Base-by-base conservation (phyloP, 2,797 vertebrate genomes). In the Hypotaenidia okinawae region DNA sequence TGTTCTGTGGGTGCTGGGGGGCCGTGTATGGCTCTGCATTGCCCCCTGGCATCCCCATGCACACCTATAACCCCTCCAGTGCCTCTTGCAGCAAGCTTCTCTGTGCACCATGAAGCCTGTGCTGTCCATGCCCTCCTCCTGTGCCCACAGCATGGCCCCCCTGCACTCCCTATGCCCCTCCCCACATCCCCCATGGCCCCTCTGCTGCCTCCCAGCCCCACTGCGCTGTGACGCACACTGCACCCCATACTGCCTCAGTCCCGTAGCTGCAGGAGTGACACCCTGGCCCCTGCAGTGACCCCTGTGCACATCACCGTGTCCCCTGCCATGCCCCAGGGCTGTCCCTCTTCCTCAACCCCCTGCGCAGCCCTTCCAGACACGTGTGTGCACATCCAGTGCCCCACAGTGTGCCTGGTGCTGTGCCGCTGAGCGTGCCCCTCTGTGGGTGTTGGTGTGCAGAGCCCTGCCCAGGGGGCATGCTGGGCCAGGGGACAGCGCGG, bases 21-120 rank as follows among this genome's bases (percentile, higher is more conserved):
- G 7, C 18, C 27, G 27, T 7, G 2, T 2, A 3, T 37, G 61
- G 84, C 81, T 45, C 70, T 0, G 0, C 14, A 30, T 55, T 17
- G 23, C 55, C 23, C 52, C 64, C 66, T 18, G 41, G 41, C 41
- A 41, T 15, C 41, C 4, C 0, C 10, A 9, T 15, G 30, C 30
- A 0, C 37, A 8, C 6, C 49, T 13, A 0, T 45, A 8, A 8
- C 11, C 6, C 43, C 1, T 0, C 22, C 0, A 2, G 1, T 25
- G 62, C 2, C 1, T 25, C 45, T 24, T 9, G 39, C 27, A 32
- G 32, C 32, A 4, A 37, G 27, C 39, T 16, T 16, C 41, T 23
- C 3, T 7, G 0, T 1, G 23, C 33, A 5, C 59, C 25, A 0
- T 0, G 19, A 18, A 57, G n/a, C 45, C 35, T 0, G 0, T 1